Conservation (phyloP, 2,888 invertebrate species). For the Creontiades dilutus region DNA sequence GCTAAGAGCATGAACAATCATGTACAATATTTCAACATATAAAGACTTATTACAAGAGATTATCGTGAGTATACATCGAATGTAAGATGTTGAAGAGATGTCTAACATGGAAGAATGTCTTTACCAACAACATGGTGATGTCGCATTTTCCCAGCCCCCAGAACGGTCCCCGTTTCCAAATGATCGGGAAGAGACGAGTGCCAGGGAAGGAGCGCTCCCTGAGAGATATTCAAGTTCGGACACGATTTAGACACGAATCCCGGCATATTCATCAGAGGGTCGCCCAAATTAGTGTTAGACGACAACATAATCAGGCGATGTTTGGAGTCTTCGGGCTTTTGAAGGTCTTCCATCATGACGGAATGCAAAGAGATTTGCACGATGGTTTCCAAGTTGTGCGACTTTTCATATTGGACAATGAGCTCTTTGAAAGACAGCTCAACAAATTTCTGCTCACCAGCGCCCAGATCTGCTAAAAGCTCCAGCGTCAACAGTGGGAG, state of each 20-base stretch:
- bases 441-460: conserved; percentile 88
- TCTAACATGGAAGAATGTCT: neutral
- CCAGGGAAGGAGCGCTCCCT: conserved; percentile 78
- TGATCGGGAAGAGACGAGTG: conserved; percentile 83
- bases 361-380: conserved; percentile 90
- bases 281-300: conserved; percentile 78
- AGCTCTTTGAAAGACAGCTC: conserved; percentile 92
- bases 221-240: conserved; percentile 83
- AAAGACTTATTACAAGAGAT: neutral
- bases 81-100: too few relatives aligned
- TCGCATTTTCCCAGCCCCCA: conserved; percentile 77
- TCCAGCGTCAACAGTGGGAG: conserved; percentile 88
- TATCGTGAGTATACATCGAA: too few relatives aligned
- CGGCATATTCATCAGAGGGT: conserved; percentile 72
- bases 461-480: conserved; percentile 85
- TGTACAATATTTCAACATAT: neutral
- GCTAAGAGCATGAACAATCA: conserved; percentile 56
- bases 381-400: conserved; percentile 85
- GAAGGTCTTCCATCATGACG: conserved; percentile 93
- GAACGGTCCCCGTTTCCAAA: conserved; percentile 81
- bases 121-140: conserved; percentile 73
- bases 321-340: conserved; percentile 87
- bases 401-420: conserved; percentile 85
- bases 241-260: conserved; percentile 88
- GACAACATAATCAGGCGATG: conserved; percentile 92